These are phyloP conservation scores for Cyprinodon brontotheroides DNA, from an alignment of 2,113 vertebrate genomes.

Conservation along the genomic window DNA sequence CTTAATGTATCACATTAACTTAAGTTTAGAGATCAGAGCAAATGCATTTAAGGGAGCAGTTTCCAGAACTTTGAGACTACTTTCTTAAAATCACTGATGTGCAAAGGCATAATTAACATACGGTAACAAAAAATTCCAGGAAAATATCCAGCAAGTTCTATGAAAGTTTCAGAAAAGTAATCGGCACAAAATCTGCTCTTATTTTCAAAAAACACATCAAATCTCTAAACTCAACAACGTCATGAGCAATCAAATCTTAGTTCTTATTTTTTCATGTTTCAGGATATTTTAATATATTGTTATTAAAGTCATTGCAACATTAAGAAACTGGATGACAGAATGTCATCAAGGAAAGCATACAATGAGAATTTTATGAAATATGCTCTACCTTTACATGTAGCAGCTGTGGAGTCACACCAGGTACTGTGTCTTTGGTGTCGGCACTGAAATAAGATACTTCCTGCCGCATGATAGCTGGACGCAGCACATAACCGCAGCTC, in stretches of 20 bases:
- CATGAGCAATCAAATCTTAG: not conserved
- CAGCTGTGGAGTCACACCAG: constrained; percentile 92
- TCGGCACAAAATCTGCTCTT: not conserved
- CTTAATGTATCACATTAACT: not conserved
- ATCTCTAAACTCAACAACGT: not conserved
- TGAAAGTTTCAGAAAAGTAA: not conserved
- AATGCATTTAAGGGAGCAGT: not conserved
- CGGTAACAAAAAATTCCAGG: not conserved
- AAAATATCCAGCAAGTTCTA: not conserved
- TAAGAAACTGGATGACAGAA: not conserved
- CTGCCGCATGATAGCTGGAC: constrained; percentile 94
- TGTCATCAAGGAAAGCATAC: not conserved
- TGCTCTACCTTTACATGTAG: constrained; percentile 81
- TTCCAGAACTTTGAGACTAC: not conserved
- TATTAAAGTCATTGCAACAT: not conserved
- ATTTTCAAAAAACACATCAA: not conserved
- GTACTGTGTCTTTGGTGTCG: constrained; percentile 90
- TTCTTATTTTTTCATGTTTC: not conserved
- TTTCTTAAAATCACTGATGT: not conserved
- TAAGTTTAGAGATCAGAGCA: not conserved
- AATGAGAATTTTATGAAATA: not conserved
- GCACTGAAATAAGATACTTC: constrained; percentile 94
- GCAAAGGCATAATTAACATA: not conserved
- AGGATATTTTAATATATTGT: not conserved
- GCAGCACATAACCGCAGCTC: constrained; percentile 90